phyloP scores from a whole-genome alignment of 2,888 invertebrate species.

The Glaucopsyche alexis region DNA sequence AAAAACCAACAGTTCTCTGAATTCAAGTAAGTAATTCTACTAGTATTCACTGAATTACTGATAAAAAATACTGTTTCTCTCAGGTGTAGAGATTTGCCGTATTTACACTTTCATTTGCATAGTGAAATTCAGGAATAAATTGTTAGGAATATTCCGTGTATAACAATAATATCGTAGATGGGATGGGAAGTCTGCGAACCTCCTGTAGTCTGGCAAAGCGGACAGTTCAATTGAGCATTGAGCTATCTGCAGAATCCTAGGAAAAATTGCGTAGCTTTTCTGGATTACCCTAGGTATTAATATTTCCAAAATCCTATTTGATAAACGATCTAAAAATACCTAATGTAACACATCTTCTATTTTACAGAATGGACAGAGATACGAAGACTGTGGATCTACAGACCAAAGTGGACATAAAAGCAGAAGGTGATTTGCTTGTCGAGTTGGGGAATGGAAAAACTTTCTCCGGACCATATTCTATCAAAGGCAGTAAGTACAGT shows the following conservation, averaged over 20 bases:
- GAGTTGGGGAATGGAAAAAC: constrained; percentile 18
- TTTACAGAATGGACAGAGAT: constrained; percentile 22
- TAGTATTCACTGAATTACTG: neutral
- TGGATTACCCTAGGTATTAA: too few relatives aligned
- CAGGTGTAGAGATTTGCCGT: too few relatives aligned
- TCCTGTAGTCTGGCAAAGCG: too few relatives aligned
- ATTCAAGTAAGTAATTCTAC: constrained; percentile 54
- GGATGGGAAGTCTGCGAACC: too few relatives aligned
- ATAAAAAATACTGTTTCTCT: too few relatives aligned
- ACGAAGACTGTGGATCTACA: constrained; percentile 16
- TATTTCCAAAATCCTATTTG: neutral
- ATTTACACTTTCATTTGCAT: too few relatives aligned
- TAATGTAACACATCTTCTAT: neutral
- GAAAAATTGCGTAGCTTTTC: too few relatives aligned
- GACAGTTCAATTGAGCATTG: too few relatives aligned
- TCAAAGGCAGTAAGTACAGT: constrained; percentile 17
- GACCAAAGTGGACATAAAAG: constrained; percentile 19
- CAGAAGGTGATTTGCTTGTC: neutral
- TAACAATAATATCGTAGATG: too few relatives aligned
- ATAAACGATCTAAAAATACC: neutral
- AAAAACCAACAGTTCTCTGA: constrained; percentile 55
- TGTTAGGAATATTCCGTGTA: too few relatives aligned
- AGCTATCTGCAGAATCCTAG: too few relatives aligned
- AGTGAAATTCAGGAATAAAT: too few relatives aligned
- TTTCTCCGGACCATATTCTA: neutral